These are phyloP conservation scores for Balanococcus diminutus DNA, from an alignment of 2,888 invertebrate species.

Conservation along the genomic window DNA sequence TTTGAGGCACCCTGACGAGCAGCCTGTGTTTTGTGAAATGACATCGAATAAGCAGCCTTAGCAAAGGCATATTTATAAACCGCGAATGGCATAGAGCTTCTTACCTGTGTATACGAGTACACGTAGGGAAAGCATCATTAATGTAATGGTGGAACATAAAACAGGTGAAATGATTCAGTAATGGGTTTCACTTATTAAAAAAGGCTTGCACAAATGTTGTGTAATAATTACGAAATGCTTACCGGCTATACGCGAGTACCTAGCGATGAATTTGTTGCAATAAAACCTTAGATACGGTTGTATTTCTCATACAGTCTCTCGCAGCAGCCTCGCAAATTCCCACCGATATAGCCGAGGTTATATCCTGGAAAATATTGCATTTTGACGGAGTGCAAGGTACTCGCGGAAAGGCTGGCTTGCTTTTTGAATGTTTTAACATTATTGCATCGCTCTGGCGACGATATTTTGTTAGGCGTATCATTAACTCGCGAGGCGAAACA, in stretches of 20 bases:
- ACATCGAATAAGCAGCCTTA: not conserved
- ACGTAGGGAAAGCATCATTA: not conserved
- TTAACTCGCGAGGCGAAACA: not conserved
- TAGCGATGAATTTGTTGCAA: not conserved
- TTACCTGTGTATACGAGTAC: not conserved
- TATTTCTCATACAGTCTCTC: not conserved
- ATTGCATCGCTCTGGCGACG: not conserved
- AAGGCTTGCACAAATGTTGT: not conserved
- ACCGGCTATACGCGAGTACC: not conserved
- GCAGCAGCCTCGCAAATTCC: not conserved
- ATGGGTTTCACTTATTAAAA: not conserved
- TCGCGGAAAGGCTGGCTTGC: too few relatives aligned
- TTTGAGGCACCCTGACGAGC: not conserved
- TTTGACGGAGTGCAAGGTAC: not conserved
- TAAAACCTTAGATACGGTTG: not conserved
- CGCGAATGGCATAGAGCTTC: not conserved
- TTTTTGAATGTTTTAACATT: not conserved
- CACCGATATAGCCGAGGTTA: not conserved
- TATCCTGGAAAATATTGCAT: not conserved
- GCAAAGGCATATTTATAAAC: not conserved
- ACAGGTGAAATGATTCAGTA: not conserved
- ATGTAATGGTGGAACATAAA: not conserved
- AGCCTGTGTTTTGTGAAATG: not conserved
- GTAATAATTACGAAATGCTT: not conserved
- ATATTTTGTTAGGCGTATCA: not conserved